Evolutionary conservation across 2,113 vertebrate species (phyloP), one percentile per base, ranked within the genome.

Genomic region (Bubo blakistoni): DNA sequence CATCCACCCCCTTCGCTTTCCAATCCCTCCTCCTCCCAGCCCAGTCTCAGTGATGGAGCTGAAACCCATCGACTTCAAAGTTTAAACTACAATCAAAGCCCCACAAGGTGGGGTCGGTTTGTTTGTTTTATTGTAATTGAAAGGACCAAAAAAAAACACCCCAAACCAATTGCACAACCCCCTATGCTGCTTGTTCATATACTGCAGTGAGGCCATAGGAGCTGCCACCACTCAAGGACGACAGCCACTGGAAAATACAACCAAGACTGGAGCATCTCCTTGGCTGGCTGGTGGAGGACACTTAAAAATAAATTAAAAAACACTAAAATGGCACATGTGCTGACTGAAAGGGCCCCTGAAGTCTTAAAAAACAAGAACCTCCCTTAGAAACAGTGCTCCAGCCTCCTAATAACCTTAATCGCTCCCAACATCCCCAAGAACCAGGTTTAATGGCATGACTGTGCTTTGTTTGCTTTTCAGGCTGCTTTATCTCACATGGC

Each of bases 321-420:
- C 67, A 67, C 72, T 70, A 72, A 83, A 91, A 67, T 9, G 54
- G 49, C 49, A 77, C 90, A 49, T 19, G 58, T 63, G 67, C 62
- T 52, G 67, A 58, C 67, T 82, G 91, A 63, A 62, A 90, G 89
- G 57, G 83, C 52, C 76, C 91, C 86, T 67, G 74, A 44, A 66
- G 82, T 10, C 88, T 88, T 72, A 47, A 65, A 88, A 96, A 95
- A 80, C 89, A 96, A 91, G 76, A 88, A 73, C 40, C 91, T 92
- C 72, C 83, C 91, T 82, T 47, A 86, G 91, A 86, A 97, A 88
- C 67, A 52, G 71, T 9, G 22, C 86, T 83, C 62, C 0, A 7
- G 83, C 86, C 83, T 97, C 86, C 86, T 88, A 85, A 92, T 90
- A 92, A 90, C 82, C 88, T 88, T 94, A 95, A 96, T 86, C 32